Percentiles rank a stretch among this genome's conserved stretches.
Conservation (phyloP, 2,888 invertebrate species). For the Limnephilus rhombicus region DNA sequence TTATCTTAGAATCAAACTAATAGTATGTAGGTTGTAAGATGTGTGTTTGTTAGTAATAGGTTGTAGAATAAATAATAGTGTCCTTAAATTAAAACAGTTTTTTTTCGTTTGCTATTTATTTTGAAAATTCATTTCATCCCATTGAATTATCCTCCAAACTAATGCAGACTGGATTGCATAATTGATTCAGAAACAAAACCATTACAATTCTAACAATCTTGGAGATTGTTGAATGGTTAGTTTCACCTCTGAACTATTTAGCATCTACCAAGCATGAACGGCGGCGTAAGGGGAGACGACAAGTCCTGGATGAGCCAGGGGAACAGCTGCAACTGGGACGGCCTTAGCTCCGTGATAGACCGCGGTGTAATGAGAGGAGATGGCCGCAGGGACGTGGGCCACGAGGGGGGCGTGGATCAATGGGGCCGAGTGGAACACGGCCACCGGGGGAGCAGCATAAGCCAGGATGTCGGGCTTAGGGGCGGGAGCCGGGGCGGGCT, state of each 20-base stretch:
- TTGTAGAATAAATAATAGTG: no score
- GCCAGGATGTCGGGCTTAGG: constrained; percentile 65
- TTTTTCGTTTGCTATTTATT: background rate
- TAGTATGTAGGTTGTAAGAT: no score
- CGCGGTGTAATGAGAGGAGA: constrained; percentile 66
- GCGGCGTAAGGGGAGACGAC: constrained; percentile 54
- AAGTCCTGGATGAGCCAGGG: constrained; percentile 48
- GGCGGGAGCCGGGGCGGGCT: constrained; percentile 55
- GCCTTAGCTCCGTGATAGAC: constrained; percentile 63
- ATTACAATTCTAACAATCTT: background rate
- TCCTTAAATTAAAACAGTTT: background rate
- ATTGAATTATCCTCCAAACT: background rate
- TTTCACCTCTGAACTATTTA: background rate
- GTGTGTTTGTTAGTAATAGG: no score
- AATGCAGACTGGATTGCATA: background rate
- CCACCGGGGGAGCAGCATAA: constrained; percentile 61
- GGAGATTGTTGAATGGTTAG: background rate
- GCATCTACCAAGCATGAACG: constrained; percentile 51
- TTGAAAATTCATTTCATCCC: background rate
- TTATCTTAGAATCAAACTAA: background rate
- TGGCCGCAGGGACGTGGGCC: constrained; percentile 64
- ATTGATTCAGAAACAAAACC: background rate
- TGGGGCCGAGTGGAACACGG: constrained; percentile 60
- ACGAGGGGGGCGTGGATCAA: constrained; percentile 60
- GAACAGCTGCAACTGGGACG: constrained; percentile 45